Percentiles rank a stretch among this genome's conserved stretches.
These are phyloP conservation scores for Camponotus pennsylvanicus DNA, from an alignment of 1,140 invertebrate genomes.

Conservation along the genomic window DNA sequence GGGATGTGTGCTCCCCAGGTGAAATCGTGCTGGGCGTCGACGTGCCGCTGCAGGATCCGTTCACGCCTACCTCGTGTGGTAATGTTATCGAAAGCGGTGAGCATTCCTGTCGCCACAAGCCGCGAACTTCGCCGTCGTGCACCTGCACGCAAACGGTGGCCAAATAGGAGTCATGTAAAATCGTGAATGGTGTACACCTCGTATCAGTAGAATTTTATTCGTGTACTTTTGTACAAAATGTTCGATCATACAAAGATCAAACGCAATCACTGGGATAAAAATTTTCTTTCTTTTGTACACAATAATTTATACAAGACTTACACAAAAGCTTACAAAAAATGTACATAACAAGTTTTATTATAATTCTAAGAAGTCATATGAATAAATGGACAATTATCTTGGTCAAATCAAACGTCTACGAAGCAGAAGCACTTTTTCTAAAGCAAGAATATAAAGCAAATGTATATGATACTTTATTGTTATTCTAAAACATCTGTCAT, in stretches of 20 bases:
- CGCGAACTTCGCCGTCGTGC: constrained; percentile 78
- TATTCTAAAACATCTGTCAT: neutral
- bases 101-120: constrained; percentile 82
- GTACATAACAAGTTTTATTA: neutral
- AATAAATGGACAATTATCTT: neutral
- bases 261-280: neutral
- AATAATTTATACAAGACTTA: constrained; percentile 25
- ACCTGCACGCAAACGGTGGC: constrained; percentile 75
- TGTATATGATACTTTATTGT: neutral
- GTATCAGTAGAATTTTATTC: constrained; percentile 42
- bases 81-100: constrained; percentile 85
- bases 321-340: constrained; percentile 17
- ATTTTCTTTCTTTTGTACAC: constrained; percentile 11
- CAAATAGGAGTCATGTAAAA: constrained; percentile 67
- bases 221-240: constrained; percentile 41
- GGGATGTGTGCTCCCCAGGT: constrained; percentile 86
- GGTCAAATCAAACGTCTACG: neutral
- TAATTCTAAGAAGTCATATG: constrained; percentile 10
- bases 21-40: constrained; percentile 89
- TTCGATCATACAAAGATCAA: neutral
- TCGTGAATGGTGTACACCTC: constrained; percentile 28
- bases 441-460: neutral
- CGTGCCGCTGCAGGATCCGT: constrained; percentile 86
- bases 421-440: constrained; percentile 18
- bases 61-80: constrained; percentile 82